Base-by-base conservation (phyloP, 2,797 vertebrate species). In the Artibeus lituratus region DNA sequence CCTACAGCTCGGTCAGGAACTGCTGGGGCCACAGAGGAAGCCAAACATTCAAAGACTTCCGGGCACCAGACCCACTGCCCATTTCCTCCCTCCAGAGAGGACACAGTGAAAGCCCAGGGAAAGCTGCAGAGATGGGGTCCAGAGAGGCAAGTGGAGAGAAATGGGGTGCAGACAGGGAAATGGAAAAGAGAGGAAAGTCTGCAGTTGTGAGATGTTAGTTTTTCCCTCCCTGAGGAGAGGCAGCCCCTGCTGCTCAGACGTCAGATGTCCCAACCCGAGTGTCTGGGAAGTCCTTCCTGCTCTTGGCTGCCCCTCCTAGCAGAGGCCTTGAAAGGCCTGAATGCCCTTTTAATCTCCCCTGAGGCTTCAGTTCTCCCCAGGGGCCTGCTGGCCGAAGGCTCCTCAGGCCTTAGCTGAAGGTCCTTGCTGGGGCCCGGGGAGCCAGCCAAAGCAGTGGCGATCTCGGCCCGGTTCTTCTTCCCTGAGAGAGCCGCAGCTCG, bases 11-110 rank as follows among this genome's bases (percentile, higher is more conserved):
- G 47, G 49, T 94, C 11, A 4, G 91, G 92, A 95, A 83, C 70
- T 55, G 26, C 49, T 74, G 39, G 83, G 93, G 65, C 87, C 95
- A 29, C 76, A 32, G 73, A 88, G 62, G 81, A 96, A 94, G 44
- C 24, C n/a, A 24, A 44, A 24, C 7, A 78, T 65, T 65, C 55
- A 72, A 69, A 95, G 85, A 83, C 62, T 93, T 94, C 51, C 91
- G 59, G 62, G 49, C 91, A 65, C 78, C 69, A 95, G 77, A 87
- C 59, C 80, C 22, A 26, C 72, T 80, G 90, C 81, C 88, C 49
- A 1, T 93, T 94, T 96, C 95, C 81, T 89, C 91, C 76, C 55
- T 95, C 84, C 55, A 74, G 59, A 91, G 21, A 72, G 80, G 67
- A 91, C 47, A 73, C 55, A 12, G 62, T 24, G 4, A 69, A 19